These are phyloP conservation scores for Mus minutoides DNA, from an alignment of 2,797 vertebrate genomes.

Conservation along the genomic window DNA sequence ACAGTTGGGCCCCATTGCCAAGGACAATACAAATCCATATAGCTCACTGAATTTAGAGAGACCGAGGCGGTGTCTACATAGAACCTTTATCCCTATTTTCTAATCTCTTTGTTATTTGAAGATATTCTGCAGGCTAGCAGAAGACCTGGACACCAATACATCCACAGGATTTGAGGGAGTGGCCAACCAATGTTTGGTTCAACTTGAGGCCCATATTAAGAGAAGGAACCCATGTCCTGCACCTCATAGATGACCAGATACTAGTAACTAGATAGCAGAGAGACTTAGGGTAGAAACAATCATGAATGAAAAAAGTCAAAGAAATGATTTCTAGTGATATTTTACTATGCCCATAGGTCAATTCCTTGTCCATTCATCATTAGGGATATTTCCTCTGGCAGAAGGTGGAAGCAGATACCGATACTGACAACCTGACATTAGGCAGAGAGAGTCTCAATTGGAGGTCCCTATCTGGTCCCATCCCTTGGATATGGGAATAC, in stretches of 20 bases:
- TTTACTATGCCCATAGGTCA: neutral
- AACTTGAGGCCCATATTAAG: no score
- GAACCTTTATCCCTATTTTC: neutral
- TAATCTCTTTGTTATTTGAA: neutral
- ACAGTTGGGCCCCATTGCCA: no score
- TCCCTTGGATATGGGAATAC: neutral
- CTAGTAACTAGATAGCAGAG: neutral
- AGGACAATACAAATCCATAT: neutral
- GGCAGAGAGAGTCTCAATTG: neutral
- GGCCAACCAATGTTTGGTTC: no score
- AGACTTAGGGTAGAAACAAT: neutral
- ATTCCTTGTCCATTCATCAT: no score
- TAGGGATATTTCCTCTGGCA: neutral
- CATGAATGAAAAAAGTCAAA: neutral
- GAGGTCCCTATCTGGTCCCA: neutral
- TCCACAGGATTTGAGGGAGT: no score
- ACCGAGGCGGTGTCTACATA: neutral
- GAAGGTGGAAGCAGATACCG: neutral
- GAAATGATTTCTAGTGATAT: neutral
- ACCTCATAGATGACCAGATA: neutral
- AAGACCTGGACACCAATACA: no score
- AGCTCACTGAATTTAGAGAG: neutral
- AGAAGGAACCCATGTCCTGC: neutral
- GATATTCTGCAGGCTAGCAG: neutral
- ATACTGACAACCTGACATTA: neutral